Base-by-base conservation (phyloP, 1,140 invertebrate species). In the Nephila pilipes region DNA sequence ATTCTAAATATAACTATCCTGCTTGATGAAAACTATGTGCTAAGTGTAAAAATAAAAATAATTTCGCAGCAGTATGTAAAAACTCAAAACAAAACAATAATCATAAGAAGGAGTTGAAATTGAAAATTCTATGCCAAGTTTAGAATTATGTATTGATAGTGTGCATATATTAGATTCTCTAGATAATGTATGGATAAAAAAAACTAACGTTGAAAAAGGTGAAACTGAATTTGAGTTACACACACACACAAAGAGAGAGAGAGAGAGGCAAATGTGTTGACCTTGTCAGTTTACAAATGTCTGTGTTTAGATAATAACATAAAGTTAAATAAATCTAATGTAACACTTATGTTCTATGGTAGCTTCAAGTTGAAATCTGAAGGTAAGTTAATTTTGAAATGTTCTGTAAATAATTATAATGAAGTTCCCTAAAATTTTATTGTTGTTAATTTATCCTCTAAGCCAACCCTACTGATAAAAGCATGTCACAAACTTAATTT, bases 201-300 rank as follows among this genome's bases (percentile, higher is more conserved):
- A 80, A 65, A 29, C 12, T 79, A 14, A 25, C 4, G 8, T 22
- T 2, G 10, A 54, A 69, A 29, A 58, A 57, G 57, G 46, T 6
- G 16, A 25, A 3, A 58, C 60, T 20, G 36, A 85, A 20, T 92
- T 92, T 65, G 85, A 92, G n/a, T 32, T 92, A 20, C 57, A n/a
- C n/a, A n/a, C n/a, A 92, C 14, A 38, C 90, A 58, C n/a, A n/a
- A n/a, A n/a, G n/a, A n/a, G n/a, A n/a, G n/a, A n/a, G 81, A 55
- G 5, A 80, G 55, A 60, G 81, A 85, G 18, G 63, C 81, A 12
- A 92, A 92, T 79, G 57, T 92, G 2, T 32, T 92, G 54, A 80
- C 57, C 12, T 38, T 54, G 16, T 22, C 22, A 20, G 25, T 85
- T 0, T 85, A 55, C 25, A 63, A 58, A 25, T 29, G 36, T 8